Evolutionary conservation across 2,888 invertebrate genomes (phyloP), one percentile per base, ranked within the genome.

Genomic region (Microplitis manilae): DNA sequence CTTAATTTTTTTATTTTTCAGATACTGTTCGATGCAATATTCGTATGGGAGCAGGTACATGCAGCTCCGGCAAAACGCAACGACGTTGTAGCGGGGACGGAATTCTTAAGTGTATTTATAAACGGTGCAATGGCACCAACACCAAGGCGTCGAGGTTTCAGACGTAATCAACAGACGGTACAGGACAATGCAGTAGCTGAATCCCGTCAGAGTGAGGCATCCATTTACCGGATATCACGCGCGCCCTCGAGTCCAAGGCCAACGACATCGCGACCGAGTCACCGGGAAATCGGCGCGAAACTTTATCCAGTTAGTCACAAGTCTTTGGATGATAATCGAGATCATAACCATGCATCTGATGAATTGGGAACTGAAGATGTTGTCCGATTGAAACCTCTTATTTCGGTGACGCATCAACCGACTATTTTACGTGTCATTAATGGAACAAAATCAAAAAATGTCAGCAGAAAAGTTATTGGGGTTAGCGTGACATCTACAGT

Each of bases 401-500:
- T 69, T 40, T 30, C 69, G n/a, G 17, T 40, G 13, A 41, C 69
- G 5, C 20, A 59, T 59, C 6, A 70, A 13, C n/a, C 30, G 15
- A 38, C 6, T 9, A 30, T 17, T 30, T n/a, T 17, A 38, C 30
- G n/a, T 30, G 30, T 13, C 38, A 61, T 61, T 72, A 39, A 61
- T 30, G 69, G 72, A 0, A 85, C 80, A 59, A 77, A 80, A 30
- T 75, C 76, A 7, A 82, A 81, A 68, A 76, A 77, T 62, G 62
- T 79, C 5, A 81, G 81, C 79, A 81, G 81, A 77, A 89, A 90
- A 80, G 87, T 85, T 82, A 92, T 85, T 89, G 92, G 89, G 60
- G 92, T 93, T 65, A 91, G 93, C 84, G 92, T 93, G 76, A 93
- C 93, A 6, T 93, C 93, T 7, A 92, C 93, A 6, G 92, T 93